Evolutionary conservation across 1,140 invertebrate genomes (phyloP).

Genomic region (Glossosoma conforme): DNA sequence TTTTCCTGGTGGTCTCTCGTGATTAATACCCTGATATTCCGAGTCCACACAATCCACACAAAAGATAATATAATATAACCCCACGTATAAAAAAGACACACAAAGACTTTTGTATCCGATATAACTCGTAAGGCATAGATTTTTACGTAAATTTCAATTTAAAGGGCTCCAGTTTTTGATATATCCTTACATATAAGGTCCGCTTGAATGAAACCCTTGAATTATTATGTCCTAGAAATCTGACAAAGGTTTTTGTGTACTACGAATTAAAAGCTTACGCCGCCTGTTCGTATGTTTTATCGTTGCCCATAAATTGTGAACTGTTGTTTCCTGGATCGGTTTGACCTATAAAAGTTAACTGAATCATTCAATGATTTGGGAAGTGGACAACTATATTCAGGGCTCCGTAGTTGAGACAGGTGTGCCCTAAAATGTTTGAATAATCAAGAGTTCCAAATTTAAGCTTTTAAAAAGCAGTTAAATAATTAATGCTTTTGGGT

Average conservation of each 20-base stretch:
- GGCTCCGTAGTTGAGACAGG: too few species aligned
- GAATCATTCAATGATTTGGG: too few species aligned
- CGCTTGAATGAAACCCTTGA: conserved; percentile 23
- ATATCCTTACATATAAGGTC: conserved; percentile 15
- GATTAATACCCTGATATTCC: conserved; percentile 11
- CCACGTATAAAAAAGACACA: not conserved
- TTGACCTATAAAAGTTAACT: too few species aligned
- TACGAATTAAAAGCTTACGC: conserved; percentile 23
- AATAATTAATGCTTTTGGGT: too few species aligned
- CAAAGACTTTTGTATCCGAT: not conserved
- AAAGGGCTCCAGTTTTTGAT: conserved; percentile 24
- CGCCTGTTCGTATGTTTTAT: conserved; percentile 13
- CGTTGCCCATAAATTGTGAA: conserved; percentile 11
- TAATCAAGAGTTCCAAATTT: too few species aligned
- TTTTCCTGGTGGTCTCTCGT: conserved; percentile 15
- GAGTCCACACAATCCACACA: not conserved
- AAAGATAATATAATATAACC: not conserved
- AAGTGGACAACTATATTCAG: too few species aligned
- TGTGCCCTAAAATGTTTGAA: too few species aligned
- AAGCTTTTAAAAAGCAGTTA: too few species aligned
- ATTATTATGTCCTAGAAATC: conserved; percentile 23
- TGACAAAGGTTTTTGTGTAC: conserved; percentile 29
- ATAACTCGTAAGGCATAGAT: conserved; percentile 6
- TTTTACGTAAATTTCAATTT: conserved; percentile 31
- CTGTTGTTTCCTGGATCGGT: too few species aligned